A percentile compares a stretch with the other conserved stretches of the same genome.
Conservation (phyloP, 53 echinoderm and acorn worm genomes). For the Holothuria scabra region DNA sequence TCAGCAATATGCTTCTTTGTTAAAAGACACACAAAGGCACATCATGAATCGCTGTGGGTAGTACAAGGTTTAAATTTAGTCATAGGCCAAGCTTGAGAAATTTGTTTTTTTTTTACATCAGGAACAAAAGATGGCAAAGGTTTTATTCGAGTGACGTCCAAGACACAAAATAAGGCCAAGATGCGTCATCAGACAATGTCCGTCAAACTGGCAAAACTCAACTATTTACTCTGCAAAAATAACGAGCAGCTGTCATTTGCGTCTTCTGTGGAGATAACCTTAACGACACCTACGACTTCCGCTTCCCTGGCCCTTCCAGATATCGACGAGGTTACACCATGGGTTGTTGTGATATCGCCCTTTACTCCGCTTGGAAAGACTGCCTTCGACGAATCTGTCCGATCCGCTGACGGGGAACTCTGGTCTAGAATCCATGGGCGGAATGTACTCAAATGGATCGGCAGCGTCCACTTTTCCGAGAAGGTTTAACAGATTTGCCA, state of each 20-base stretch:
- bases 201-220: no score
- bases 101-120: no score
- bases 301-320: conserved; percentile 42
- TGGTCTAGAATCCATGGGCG: conserved; percentile 23
- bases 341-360: conserved; percentile 1
- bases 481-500: conserved; percentile 23
- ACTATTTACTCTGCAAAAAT: no score
- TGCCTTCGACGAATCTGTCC: conserved; percentile 13
- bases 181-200: conserved; percentile 24
- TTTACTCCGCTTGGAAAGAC: conserved; percentile 43
- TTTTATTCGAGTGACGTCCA: conserved; percentile 1
- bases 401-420: neutral
- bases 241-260: no score
- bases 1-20: no score
- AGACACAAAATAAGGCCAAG: conserved; percentile 40
- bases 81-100: neutral
- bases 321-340: conserved; percentile 29
- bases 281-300: conserved; percentile 16
- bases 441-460: conserved; percentile 33
- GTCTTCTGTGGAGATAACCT: neutral
- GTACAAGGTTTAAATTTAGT: neutral
- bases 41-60: conserved; percentile 31
- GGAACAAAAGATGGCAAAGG: no score
- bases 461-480: conserved; percentile 12
- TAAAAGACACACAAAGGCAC: conserved; percentile 31